phyloP scores from a whole-genome alignment of 2,113 vertebrate genomes.

The Labeo rohita region DNA sequence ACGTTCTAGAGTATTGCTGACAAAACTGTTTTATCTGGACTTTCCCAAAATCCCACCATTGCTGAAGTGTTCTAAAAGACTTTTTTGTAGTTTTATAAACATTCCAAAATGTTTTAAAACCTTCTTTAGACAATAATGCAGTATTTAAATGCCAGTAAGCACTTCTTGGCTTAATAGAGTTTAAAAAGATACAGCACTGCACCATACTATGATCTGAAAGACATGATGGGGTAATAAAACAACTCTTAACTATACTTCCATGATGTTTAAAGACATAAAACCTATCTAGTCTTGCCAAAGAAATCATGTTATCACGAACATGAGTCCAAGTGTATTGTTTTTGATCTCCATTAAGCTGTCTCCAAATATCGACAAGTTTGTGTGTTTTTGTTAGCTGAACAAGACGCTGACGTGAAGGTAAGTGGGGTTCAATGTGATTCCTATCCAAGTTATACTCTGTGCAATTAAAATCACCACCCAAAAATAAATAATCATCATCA shows the following conservation, averaged over 20 bases:
- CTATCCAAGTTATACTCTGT: neutral
- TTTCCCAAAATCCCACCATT: neutral
- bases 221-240: neutral
- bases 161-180: neutral
- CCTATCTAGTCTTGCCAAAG: neutral
- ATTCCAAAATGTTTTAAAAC: neutral
- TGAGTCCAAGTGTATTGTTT: neutral
- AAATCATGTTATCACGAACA: neutral
- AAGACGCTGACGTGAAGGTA: neutral
- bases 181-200: neutral
- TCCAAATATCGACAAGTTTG: neutral
- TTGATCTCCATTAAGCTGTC: neutral
- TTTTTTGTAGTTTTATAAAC: neutral
- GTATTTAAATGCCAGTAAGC: neutral
- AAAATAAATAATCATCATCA: neutral
- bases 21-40: neutral
- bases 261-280: constrained; percentile 15
- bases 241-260: neutral
- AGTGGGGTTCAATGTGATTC: neutral
- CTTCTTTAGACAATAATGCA: neutral
- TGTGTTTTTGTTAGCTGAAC: neutral
- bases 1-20: neutral
- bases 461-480: neutral
- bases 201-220: neutral
- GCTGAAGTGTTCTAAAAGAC: neutral